Percentiles rank a stretch among this genome's conserved stretches.
Conservation (phyloP, 2,888 invertebrate species). For the Trachelus stipa region DNA sequence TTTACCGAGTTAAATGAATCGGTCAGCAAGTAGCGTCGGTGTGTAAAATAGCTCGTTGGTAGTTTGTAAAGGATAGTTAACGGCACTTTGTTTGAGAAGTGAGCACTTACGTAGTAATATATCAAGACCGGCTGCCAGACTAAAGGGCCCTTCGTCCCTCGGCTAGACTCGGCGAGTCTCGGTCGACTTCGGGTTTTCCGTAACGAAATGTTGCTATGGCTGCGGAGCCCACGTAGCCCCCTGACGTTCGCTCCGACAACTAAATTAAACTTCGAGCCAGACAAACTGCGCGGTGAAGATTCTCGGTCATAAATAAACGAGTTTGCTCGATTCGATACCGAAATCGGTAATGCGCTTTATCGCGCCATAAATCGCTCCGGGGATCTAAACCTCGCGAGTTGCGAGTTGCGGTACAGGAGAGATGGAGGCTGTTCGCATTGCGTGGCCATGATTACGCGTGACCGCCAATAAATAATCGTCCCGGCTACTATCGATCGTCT, state of each 20-base stretch:
- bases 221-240: neutral
- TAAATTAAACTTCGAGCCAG: constrained; percentile 43
- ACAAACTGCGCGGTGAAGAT: constrained; percentile 40
- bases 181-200: neutral
- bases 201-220: neutral
- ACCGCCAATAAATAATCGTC: constrained; percentile 21
- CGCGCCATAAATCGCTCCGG: constrained; percentile 42
- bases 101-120: constrained; percentile 25
- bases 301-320: constrained; percentile 46
- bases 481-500: constrained; percentile 21
- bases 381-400: neutral
- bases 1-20: neutral
- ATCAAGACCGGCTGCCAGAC: constrained; percentile 23
- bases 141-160: neutral
- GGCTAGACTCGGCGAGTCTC: neutral
- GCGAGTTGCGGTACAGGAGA: constrained; percentile 8
- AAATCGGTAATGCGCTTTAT: constrained; percentile 45
- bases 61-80: constrained; percentile 21
- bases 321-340: constrained; percentile 41
- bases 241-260: constrained; percentile 16
- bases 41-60: constrained; percentile 16
- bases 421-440: neutral
- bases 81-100: constrained; percentile 23
- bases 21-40: neutral
- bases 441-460: constrained; percentile 14